Evolutionary conservation across 2,113 vertebrate genomes (phyloP).

Genomic region (Pollachius pollachius): DNA sequence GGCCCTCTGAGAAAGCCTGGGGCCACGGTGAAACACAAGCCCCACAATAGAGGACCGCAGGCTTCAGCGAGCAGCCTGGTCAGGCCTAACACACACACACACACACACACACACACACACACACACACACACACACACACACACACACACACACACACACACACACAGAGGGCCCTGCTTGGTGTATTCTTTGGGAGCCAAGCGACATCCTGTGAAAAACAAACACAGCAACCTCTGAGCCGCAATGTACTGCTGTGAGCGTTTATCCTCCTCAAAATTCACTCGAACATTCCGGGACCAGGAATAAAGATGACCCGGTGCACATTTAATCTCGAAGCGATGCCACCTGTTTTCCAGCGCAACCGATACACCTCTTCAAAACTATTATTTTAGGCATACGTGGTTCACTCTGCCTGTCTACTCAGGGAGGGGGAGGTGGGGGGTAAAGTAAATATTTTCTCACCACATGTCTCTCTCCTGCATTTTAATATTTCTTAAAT

Average conservation of each 20-base stretch:
- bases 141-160: too few species aligned
- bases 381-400: slow-evolving; percentile 41
- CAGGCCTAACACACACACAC: slow-evolving; percentile 40
- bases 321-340: slow-evolving; percentile 46
- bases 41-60: slow-evolving; percentile 65
- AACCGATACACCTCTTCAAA: slow-evolving; percentile 26
- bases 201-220: slow-evolving; percentile 23
- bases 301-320: slow-evolving; percentile 48
- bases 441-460: slow-evolving; percentile 18
- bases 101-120: background rate
- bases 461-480: slow-evolving; percentile 13
- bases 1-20: slow-evolving; percentile 66
- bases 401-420: slow-evolving; percentile 35
- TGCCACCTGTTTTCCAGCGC: slow-evolving; percentile 48
- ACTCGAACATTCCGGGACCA: slow-evolving; percentile 46
- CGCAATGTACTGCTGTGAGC: slow-evolving; percentile 47
- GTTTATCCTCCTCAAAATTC: slow-evolving; percentile 47
- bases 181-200: slow-evolving; percentile 37
- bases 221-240: slow-evolving; percentile 48
- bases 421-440: background rate
- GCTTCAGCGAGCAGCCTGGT: slow-evolving; percentile 67
- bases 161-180: slow-evolving; percentile 27
- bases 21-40: slow-evolving; percentile 71
- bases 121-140: too few species aligned
- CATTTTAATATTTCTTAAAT: slow-evolving; percentile 39